Base-by-base conservation (phyloP, 2,113 vertebrate genomes). In the Casuarius casuarius region DNA sequence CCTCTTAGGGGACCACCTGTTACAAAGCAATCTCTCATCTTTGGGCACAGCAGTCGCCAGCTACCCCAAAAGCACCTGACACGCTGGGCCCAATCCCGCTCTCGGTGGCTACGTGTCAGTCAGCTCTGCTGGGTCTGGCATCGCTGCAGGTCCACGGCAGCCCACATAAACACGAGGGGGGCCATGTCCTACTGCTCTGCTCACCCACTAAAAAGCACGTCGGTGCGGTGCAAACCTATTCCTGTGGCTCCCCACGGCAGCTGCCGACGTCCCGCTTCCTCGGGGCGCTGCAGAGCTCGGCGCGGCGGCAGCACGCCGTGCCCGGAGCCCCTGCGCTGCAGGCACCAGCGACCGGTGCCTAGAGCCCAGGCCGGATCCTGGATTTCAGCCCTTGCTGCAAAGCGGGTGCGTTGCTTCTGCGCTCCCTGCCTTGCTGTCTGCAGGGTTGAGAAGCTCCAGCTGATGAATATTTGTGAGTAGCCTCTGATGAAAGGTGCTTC, bases 251-350 rank as follows among this genome's bases (percentile, higher is more conserved):
- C 38, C 54, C 3, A 3, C 31, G 4, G 19, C 40, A 28, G 78
- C 49, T 25, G 79, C 75, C 21, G 17, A 16, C 23, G 9, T 20
- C 70, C 21, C 3, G 40, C 40, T 76, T 20, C 40, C 22, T 0
- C 0, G 10, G 71, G 21, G 1, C 4, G 3, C 3, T 1, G 48
- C 9, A 29, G 77, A 23, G 28, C 10, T 13, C 35, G 38, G 10
- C 16, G 7, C 15, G 10, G 21, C 2, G 15, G 70, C 22, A 16
- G 35, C 61, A 15, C 25, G 48, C 11, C 12, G 26, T 28, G 26
- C 26, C 52, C 26, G 26, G 52, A 52, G 33, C 33, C n/a, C 31
- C 20, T 49, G 28, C 28, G 28, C 48, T 11, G 11, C 14, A 11
- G 59, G 12, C 46, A 8, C n/a, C 13, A 26, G 20, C 35, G 58